phyloP scores from a whole-genome alignment of 2,888 invertebrate species.

The Pristionchus mayeri region DNA sequence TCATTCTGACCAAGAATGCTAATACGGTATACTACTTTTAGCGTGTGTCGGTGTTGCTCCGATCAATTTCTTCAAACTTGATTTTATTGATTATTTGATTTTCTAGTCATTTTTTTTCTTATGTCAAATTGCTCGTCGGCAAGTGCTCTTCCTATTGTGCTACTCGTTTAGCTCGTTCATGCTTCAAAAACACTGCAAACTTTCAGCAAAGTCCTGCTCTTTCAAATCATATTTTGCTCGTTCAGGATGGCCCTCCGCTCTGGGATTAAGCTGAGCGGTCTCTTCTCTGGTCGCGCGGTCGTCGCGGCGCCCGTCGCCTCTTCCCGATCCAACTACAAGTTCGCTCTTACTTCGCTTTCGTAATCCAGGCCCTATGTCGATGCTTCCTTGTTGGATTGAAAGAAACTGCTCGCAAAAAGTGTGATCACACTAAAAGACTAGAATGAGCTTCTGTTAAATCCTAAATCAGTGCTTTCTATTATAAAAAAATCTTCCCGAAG shows the following conservation, averaged over 20 bases:
- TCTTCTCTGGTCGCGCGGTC: slow-evolving; percentile 40
- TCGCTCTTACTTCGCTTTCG: no score
- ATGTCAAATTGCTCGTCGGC: background rate
- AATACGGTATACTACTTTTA: no score
- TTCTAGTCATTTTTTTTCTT: background rate
- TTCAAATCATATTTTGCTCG: no score
- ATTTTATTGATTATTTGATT: background rate
- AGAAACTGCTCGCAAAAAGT: no score
- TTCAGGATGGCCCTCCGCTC: slow-evolving; percentile 38
- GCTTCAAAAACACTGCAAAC: background rate
- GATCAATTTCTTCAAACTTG: background rate
- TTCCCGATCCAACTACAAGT: slow-evolving; percentile 48
- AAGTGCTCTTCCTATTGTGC: background rate
- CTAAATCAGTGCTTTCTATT: no score
- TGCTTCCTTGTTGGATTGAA: no score
- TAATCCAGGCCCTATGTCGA: no score
- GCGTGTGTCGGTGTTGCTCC: no score
- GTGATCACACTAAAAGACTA: no score
- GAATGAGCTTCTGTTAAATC: no score
- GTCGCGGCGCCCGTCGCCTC: slow-evolving; percentile 38
- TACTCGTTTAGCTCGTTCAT: background rate
- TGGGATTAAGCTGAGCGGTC: slow-evolving; percentile 37
- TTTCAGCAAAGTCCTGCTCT: background rate
- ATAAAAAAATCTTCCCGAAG: no score
- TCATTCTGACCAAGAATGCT: no score